A percentile compares a stretch with the other conserved stretches of the same genome.
Evolutionary conservation across 2,888 invertebrate species (phyloP).

Genomic region (Chelonus formosanus): DNA sequence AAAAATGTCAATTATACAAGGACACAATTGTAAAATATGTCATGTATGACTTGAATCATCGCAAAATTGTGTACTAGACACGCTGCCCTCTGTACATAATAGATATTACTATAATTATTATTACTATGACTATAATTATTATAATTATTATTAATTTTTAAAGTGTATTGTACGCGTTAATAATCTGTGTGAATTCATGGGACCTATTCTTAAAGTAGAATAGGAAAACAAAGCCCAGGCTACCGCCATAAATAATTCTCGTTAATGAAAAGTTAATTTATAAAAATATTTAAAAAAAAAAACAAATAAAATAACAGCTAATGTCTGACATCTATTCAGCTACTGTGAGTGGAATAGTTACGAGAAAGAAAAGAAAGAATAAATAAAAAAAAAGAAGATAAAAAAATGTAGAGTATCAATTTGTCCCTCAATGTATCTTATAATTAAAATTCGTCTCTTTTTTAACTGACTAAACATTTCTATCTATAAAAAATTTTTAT

Average conservation of each 20-base stretch:
- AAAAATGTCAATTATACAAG: constrained; percentile 16
- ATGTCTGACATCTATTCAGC: too few relatives aligned
- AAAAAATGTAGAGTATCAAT: too few relatives aligned
- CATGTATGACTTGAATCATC: too few relatives aligned
- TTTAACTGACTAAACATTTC: too few relatives aligned
- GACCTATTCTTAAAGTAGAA: constrained; percentile 32
- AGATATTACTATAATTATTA: constrained; percentile 38
- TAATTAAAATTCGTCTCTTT: too few relatives aligned
- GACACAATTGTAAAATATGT: constrained; percentile 17
- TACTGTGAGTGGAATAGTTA: too few relatives aligned
- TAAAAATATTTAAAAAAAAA: constrained; percentile 30
- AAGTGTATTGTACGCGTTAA: constrained; percentile 61
- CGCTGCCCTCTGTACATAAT: constrained; percentile 62
- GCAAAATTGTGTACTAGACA: constrained; percentile 46
- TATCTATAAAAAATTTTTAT: too few relatives aligned
- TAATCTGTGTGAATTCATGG: constrained; percentile 42
- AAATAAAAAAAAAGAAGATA: too few relatives aligned
- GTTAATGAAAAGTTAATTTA: not conserved
- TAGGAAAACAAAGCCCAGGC: constrained; percentile 23
- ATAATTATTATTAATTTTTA: constrained; percentile 55
- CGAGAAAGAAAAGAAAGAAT: too few relatives aligned
- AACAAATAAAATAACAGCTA: too few relatives aligned
- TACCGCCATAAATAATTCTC: too few relatives aligned
- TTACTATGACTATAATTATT: constrained; percentile 32
- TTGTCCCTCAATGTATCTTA: too few relatives aligned